A percentile compares a stretch with the other conserved stretches of the same genome.
Evolutionary conservation across 2,888 invertebrate genomes (phyloP).

Genomic region (Erebia ligea): DNA sequence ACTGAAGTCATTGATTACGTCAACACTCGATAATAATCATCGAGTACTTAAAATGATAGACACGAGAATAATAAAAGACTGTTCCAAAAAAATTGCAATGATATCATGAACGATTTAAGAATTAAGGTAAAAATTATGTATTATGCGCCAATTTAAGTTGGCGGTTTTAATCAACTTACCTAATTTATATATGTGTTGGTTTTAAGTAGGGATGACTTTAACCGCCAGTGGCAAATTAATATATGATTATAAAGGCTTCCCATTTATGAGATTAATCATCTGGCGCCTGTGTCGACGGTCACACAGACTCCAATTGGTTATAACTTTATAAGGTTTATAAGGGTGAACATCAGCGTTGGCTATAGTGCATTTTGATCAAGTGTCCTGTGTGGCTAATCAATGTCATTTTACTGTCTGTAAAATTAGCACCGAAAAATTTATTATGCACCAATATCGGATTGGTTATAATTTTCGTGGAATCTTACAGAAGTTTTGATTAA

Average conservation of each 20-base stretch:
- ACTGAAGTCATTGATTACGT: slow-evolving; percentile 63
- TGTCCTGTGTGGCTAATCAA: slow-evolving; percentile 58
- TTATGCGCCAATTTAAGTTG: slow-evolving; percentile 47
- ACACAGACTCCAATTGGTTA: slow-evolving; percentile 23
- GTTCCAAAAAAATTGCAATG: slow-evolving; percentile 45
- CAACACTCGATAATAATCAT: slow-evolving; percentile 47
- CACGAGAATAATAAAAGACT: background rate
- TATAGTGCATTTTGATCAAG: slow-evolving; percentile 35
- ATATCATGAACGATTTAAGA: slow-evolving; percentile 71
- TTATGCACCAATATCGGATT: slow-evolving; percentile 49
- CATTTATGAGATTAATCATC: slow-evolving; percentile 53
- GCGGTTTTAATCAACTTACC: slow-evolving; percentile 2
- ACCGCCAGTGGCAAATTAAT: slow-evolving; percentile 57
- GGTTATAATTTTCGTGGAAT: slow-evolving; percentile 48
- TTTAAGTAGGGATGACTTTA: slow-evolving; percentile 61
- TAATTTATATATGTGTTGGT: slow-evolving; percentile 62
- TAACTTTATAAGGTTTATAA: no score
- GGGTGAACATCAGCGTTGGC: background rate
- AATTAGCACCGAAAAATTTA: slow-evolving; percentile 66
- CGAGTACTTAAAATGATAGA: background rate
- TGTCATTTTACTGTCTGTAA: slow-evolving; percentile 65
- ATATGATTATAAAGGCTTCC: slow-evolving; percentile 67
- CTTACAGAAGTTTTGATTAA: background rate
- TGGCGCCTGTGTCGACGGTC: slow-evolving; percentile 2
- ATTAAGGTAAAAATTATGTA: slow-evolving; percentile 42